Conservation (phyloP, 2,113 vertebrate genomes). For the Cyanoderma ruficeps region DNA sequence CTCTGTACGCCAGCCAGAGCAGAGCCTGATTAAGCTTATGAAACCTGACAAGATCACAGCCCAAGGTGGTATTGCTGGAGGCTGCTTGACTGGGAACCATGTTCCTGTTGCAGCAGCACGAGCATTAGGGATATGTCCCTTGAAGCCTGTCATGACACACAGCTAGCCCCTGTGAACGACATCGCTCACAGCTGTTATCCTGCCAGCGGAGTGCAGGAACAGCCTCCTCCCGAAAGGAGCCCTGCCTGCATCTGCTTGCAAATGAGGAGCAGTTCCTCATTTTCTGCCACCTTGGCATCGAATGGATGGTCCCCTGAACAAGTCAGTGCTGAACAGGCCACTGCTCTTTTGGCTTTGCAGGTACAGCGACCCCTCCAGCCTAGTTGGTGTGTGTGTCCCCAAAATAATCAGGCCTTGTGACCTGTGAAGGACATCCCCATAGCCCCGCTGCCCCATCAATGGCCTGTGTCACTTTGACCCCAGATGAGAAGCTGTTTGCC, state of each 20-base stretch:
- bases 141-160: conserved; percentile 4
- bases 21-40: conserved; percentile 31
- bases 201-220: neutral
- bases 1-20: neutral
- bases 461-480: neutral
- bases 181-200: neutral
- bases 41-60: conserved; percentile 57
- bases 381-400: neutral
- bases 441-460: fast-evolving
- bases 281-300: neutral
- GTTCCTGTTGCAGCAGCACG: neutral
- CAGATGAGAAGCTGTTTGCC: neutral
- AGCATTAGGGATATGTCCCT: neutral
- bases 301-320: neutral
- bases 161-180: neutral
- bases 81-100: neutral
- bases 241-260: neutral
- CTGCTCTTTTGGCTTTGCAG: neutral
- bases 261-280: neutral
- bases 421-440: neutral
- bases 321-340: neutral
- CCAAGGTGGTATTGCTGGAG: conserved; percentile 45
- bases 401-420: neutral
- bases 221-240: neutral
- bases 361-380: fast-evolving